Conservation (phyloP, 2,797 vertebrate species). For the Cephalopachus bancanus region DNA sequence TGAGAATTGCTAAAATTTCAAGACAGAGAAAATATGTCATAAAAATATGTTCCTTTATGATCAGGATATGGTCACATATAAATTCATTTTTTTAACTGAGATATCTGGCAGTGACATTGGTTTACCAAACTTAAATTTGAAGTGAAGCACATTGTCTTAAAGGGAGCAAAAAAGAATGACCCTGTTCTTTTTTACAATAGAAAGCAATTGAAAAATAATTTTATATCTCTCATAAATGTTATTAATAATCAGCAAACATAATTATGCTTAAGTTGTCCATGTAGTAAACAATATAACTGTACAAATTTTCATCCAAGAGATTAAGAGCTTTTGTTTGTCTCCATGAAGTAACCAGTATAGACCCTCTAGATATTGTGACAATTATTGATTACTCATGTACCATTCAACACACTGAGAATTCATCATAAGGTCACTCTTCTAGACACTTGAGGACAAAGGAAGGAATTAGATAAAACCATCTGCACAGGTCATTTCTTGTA, state of each 20-base stretch:
- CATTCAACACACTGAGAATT: neutral
- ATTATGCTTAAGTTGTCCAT: neutral
- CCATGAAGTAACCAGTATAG: neutral
- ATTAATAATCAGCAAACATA: neutral
- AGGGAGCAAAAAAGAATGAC: neutral
- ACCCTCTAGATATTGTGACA: neutral
- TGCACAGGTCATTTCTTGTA: neutral
- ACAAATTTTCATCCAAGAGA: neutral
- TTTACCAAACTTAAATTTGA: conserved; percentile 4
- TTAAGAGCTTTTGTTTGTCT: neutral
- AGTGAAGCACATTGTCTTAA: neutral
- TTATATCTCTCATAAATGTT: neutral
- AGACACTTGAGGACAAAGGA: neutral
- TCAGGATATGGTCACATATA: neutral
- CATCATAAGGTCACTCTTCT: neutral
- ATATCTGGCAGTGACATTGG: neutral
- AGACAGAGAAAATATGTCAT: conserved; percentile 42
- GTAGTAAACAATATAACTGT: neutral
- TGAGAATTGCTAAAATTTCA: neutral
- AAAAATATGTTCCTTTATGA: neutral
- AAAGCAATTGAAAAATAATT: conserved; percentile 52
- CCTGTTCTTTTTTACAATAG: conserved; percentile 2
- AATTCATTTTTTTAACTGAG: neutral
- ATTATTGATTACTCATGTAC: neutral
- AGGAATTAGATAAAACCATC: neutral